phyloP scores from a whole-genome alignment of 2,888 invertebrate species.

The Harpagoxenus sublaevis region DNA sequence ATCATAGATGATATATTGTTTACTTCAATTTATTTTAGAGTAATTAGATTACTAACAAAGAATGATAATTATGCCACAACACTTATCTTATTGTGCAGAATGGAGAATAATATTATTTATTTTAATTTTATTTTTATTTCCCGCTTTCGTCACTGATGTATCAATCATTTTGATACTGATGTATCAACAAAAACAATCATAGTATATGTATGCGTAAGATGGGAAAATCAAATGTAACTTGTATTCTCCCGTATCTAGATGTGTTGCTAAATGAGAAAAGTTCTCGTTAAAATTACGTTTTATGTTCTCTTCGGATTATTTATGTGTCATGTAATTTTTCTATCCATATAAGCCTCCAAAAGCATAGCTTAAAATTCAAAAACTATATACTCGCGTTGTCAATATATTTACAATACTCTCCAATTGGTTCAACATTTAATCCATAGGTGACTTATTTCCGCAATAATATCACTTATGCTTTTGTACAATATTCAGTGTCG shows the following conservation, averaged over 20 bases:
- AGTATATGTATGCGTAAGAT: background rate
- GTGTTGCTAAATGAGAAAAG: constrained; percentile 34
- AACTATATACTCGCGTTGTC: background rate
- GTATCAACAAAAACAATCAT: background rate
- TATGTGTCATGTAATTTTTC: background rate
- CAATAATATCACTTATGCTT: background rate
- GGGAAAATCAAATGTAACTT: constrained; percentile 59
- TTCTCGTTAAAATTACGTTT: constrained; percentile 71
- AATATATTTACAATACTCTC: background rate
- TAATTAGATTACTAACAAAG: background rate
- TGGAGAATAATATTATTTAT: background rate
- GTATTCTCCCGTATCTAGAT: constrained; percentile 40
- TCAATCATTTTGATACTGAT: background rate
- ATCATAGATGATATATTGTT: background rate
- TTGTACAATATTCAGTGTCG: background rate
- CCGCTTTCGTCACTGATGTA: background rate
- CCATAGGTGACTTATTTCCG: background rate
- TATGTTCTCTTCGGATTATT: constrained; percentile 62
- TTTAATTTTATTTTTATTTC: background rate
- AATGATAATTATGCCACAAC: background rate
- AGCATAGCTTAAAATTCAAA: constrained; percentile 2
- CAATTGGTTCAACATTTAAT: background rate
- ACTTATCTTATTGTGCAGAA: background rate
- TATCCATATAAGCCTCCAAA: background rate
- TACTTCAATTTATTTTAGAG: background rate